phyloP scores from a whole-genome alignment of 2,888 invertebrate genomes.

The Gonocerus acuteangulatus region DNA sequence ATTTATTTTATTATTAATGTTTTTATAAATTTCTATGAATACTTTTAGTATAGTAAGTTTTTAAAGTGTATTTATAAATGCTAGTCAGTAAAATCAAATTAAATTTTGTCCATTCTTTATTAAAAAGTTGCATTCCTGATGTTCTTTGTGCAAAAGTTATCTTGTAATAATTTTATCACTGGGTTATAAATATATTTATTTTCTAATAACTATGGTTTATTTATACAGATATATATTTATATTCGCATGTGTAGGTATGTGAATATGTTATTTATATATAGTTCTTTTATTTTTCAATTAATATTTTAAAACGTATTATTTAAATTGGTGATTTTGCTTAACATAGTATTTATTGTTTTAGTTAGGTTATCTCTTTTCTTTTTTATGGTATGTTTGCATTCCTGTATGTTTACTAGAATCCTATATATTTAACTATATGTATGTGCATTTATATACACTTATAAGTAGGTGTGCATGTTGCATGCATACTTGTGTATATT shows the following conservation, averaged over 20 bases:
- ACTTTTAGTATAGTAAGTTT: no score
- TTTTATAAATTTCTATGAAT: no score
- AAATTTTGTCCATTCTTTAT: neutral
- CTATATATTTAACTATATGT: neutral
- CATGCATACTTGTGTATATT: neutral
- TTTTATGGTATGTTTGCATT: conserved; percentile 2
- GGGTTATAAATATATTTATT: neutral
- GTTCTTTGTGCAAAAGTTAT: neutral
- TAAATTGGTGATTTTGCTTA: neutral
- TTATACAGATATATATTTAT: no score
- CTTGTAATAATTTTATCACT: neutral
- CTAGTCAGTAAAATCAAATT: conserved; percentile 19
- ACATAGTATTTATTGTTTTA: no score
- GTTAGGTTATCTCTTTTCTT: no score
- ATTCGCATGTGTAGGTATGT: no score
- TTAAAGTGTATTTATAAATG: neutral
- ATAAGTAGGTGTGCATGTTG: neutral
- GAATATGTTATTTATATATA: neutral
- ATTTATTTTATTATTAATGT: no score
- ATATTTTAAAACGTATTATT: neutral
- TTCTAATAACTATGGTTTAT: neutral
- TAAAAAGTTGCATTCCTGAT: neutral
- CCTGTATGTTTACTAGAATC: conserved; percentile 2
- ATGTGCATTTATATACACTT: conserved; percentile 4
- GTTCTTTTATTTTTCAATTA: neutral